Percentiles rank a stretch among this genome's conserved stretches.
These are phyloP conservation scores for Oceanodroma leucorhoa DNA, from an alignment of 2,797 vertebrate species.

Conservation along the genomic window DNA sequence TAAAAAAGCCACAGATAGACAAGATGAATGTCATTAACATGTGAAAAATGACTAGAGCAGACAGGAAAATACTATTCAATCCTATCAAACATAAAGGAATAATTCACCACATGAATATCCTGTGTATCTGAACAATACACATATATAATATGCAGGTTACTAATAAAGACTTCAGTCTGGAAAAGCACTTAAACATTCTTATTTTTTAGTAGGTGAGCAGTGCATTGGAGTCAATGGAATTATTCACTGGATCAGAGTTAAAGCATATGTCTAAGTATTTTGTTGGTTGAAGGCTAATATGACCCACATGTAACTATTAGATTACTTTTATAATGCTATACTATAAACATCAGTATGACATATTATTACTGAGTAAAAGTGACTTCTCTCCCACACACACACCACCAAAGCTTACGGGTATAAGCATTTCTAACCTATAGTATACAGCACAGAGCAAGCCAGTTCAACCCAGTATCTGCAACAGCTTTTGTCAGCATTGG, in stretches of 20 bases:
- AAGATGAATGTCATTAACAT: conserved; percentile 47
- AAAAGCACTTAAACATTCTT: conserved; percentile 1
- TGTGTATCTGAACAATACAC: not conserved
- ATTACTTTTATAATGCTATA: not conserved
- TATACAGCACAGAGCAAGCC: not conserved
- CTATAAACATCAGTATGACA: not conserved
- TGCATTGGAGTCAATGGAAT: not conserved
- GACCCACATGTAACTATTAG: not conserved
- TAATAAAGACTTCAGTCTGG: not conserved
- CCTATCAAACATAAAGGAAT: conserved; percentile 32
- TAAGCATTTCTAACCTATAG: not conserved
- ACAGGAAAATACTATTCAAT: conserved; percentile 52
- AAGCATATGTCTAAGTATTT: not conserved
- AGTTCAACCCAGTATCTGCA: not conserved
- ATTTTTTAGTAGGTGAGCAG: not conserved
- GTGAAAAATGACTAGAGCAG: conserved; percentile 50
- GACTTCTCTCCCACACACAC: not conserved
- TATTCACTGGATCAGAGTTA: not conserved
- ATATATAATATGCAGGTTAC: not conserved
- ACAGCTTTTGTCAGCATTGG: not conserved
- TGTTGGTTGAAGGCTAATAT: not conserved
- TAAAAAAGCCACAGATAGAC: conserved; percentile 27
- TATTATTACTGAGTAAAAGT: not conserved
- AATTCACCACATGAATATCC: not conserved
- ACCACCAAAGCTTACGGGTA: not conserved